Base-by-base conservation (phyloP, 92 coral and sea anemone species). In the Plumapathes pennacea region DNA sequence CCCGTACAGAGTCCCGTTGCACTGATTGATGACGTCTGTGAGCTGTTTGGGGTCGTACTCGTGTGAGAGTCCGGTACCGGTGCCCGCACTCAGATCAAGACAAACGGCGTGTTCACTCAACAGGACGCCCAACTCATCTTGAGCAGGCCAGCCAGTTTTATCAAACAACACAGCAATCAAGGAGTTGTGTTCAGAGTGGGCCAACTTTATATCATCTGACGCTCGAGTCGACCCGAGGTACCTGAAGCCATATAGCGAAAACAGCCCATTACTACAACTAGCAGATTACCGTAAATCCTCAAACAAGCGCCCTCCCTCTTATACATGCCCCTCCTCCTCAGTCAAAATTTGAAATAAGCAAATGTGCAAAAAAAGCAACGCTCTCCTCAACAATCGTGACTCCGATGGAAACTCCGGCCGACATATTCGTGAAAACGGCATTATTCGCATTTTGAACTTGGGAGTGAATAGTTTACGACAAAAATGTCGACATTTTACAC, bases 1-100 rank as follows among this genome's bases (percentile, higher is more conserved):
- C 3, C 98, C 96, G 96, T 83, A 92, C n/a, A 88, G 66, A 12
- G 71, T 80, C 15, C 77, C 84, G 60, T 81, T 74, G 42, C 96
- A 88, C 74, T 66, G 58, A 23, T 72, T 53, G 37, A 92, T 72
- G 11, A 92, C 89, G 24, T 51, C 55, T 10, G 42, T 72, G 0
- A 88, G 68, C 32, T 92, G 96, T 15, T 31, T 83, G 32, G 74
- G 86, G 73, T 92, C 82, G 88, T 80, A 92, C 58, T 81, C 88
- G 46, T 88, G 89, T 29, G 98, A 84, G 29, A 81, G 80, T 4
- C 89, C 98, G 48, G 63, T 52, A 4, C 98, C 98, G 29, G 82
- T 78, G 25, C 96, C 98, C 1, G 84, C 80, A 70, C 82, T 80
- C 26, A 91, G 74, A 69, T 83, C 90, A 15, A 81, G 51, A 62